Percentiles rank a stretch among this genome's conserved stretches.
These are phyloP conservation scores for Pectinophora gossypiella DNA, from an alignment of 1,140 invertebrate species.

Conservation along the genomic window DNA sequence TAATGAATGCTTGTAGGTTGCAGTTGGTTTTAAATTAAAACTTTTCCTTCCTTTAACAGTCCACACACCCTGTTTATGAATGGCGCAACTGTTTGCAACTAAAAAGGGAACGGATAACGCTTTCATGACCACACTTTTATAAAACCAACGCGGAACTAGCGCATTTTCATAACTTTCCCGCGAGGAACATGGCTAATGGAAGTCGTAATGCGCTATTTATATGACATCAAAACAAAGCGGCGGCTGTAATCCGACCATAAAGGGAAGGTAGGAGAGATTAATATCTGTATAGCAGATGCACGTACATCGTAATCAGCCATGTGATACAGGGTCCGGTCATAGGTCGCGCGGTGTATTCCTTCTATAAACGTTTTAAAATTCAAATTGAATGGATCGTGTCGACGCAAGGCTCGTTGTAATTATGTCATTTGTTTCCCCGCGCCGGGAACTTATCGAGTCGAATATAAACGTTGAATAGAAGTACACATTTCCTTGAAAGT, in stretches of 20 bases:
- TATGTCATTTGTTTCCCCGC: constrained; percentile 19
- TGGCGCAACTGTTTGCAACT: too few relatives aligned
- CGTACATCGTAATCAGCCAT: constrained; percentile 24
- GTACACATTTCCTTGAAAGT: too few relatives aligned
- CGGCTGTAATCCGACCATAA: constrained; percentile 42
- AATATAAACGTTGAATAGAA: too few relatives aligned
- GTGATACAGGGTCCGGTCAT: constrained; percentile 12
- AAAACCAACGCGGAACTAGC: constrained; percentile 48
- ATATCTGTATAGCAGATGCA: constrained; percentile 47
- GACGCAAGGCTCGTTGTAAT: constrained; percentile 12
- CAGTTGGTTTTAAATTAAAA: too few relatives aligned
- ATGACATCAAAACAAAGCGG: constrained; percentile 50
- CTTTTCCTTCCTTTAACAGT: too few relatives aligned
- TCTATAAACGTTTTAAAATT: constrained; percentile 27
- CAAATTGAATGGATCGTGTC: constrained; percentile 17
- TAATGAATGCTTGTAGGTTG: too few relatives aligned
- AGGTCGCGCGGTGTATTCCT: constrained; percentile 18
- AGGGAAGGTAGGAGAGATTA: constrained; percentile 39
- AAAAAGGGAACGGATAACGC: too few relatives aligned
- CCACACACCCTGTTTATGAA: too few relatives aligned
- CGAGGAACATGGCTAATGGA: constrained; percentile 27
- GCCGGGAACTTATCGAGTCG: too few relatives aligned
- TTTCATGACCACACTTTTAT: too few relatives aligned
- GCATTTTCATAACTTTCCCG: too few relatives aligned
- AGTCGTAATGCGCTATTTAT: constrained; percentile 44